Evolutionary conservation across 2,113 vertebrate species (phyloP).

Genomic region (Microcebus jonahi): DNA sequence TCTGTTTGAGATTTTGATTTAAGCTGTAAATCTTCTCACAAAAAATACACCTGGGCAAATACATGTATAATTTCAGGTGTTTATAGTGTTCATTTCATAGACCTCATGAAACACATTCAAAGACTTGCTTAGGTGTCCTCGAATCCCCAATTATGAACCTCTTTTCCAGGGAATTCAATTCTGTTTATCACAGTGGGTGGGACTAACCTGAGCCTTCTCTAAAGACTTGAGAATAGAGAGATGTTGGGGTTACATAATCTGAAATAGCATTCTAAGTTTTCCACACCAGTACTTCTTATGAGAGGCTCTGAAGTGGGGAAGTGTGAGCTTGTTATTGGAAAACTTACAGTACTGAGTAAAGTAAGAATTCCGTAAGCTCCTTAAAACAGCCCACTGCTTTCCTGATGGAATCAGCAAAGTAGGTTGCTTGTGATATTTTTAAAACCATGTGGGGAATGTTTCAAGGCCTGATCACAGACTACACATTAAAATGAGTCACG

Average conservation of each 20-base stretch:
- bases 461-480: constrained; percentile 39
- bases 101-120: background rate
- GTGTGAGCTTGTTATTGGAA: background rate
- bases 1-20: background rate
- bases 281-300: background rate
- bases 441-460: constrained; percentile 49
- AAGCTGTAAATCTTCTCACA: background rate
- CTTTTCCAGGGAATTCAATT: background rate
- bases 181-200: background rate
- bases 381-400: background rate
- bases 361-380: background rate
- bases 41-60: background rate
- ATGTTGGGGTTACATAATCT: background rate
- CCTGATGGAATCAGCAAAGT: constrained; percentile 35
- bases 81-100: background rate
- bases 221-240: background rate
- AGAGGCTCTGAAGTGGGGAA: background rate
- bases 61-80: background rate
- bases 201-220: background rate
- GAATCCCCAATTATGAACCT: background rate
- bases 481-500: constrained; percentile 62
- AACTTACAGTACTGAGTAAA: background rate
- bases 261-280: background rate
- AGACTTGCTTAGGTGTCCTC: background rate
- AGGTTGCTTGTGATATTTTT: constrained; percentile 66